phyloP scores from a whole-genome alignment of 2,888 invertebrate species.

The Ennomos fuscantarius region DNA sequence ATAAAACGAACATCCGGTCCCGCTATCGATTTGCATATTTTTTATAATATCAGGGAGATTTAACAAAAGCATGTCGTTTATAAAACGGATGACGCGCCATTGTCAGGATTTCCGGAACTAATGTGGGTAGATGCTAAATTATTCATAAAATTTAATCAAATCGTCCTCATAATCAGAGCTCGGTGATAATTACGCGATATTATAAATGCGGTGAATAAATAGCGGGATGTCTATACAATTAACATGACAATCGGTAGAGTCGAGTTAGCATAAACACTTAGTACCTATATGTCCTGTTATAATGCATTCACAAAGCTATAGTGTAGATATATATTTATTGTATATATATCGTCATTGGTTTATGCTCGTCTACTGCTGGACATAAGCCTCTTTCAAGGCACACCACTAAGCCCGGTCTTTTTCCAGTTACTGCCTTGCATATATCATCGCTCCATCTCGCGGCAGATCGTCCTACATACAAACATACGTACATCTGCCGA shows the following conservation, averaged over 20 bases:
- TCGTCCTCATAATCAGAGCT: slow-evolving; percentile 68
- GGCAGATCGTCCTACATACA: no score
- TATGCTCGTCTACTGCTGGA: no score
- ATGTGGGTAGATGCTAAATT: slow-evolving; percentile 55
- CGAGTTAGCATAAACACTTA: slow-evolving; percentile 12
- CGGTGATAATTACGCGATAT: slow-evolving; percentile 66
- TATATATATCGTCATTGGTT: no score
- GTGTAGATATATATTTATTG: no score
- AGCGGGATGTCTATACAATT: slow-evolving; percentile 21
- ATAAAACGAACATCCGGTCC: slow-evolving; percentile 81
- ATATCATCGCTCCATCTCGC: no score
- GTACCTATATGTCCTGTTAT: no score
- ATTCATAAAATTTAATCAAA: slow-evolving; percentile 80
- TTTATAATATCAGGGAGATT: slow-evolving; percentile 78
- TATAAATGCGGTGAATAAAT: slow-evolving; percentile 51
- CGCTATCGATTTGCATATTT: slow-evolving; percentile 84
- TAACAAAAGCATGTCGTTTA: slow-evolving; percentile 72
- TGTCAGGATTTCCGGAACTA: slow-evolving; percentile 76
- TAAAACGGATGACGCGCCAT: slow-evolving; percentile 69
- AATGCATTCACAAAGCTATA: no score
- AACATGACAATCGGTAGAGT: slow-evolving; percentile 23
- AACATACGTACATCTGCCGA: no score
- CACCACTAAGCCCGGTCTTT: no score
- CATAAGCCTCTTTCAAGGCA: no score
- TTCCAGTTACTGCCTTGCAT: no score